phyloP scores from a whole-genome alignment of 1,140 invertebrate species.

The Mamestra configurata region DNA sequence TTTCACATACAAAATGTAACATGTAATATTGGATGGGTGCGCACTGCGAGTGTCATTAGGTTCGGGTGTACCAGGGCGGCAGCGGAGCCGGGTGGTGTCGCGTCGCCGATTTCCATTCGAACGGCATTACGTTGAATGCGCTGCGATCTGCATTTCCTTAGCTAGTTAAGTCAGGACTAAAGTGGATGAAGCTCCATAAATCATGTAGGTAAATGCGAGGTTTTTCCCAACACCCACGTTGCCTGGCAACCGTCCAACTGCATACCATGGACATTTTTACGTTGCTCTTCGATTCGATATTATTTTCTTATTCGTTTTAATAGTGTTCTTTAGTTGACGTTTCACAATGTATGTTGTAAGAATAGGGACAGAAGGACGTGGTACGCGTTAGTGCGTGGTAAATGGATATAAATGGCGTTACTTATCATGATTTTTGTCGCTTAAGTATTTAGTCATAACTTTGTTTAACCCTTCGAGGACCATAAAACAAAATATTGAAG shows the following conservation, averaged over 20 bases:
- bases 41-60: neutral
- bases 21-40: neutral
- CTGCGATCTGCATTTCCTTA: conserved; percentile 47
- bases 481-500: too few species aligned
- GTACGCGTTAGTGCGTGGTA: neutral
- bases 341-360: neutral
- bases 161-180: conserved; percentile 49
- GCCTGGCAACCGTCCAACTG: conserved; percentile 35
- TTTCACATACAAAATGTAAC: neutral
- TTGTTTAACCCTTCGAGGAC: too few species aligned
- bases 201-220: conserved; percentile 49
- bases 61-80: neutral
- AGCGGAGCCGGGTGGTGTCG: neutral
- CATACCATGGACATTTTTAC: conserved; percentile 29
- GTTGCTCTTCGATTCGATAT: conserved; percentile 24
- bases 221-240: conserved; percentile 31
- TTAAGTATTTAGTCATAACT: neutral
- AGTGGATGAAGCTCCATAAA: conserved; percentile 50
- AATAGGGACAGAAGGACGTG: neutral
- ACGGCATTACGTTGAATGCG: conserved; percentile 25
- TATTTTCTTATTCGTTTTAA: conserved; percentile 39
- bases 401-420: neutral
- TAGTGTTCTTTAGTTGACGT: conserved; percentile 7
- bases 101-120: conserved; percentile 40
- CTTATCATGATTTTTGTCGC: neutral